These are phyloP conservation scores for Sarcophaga subvicina DNA, from an alignment of 2,888 invertebrate genomes.

Conservation along the genomic window DNA sequence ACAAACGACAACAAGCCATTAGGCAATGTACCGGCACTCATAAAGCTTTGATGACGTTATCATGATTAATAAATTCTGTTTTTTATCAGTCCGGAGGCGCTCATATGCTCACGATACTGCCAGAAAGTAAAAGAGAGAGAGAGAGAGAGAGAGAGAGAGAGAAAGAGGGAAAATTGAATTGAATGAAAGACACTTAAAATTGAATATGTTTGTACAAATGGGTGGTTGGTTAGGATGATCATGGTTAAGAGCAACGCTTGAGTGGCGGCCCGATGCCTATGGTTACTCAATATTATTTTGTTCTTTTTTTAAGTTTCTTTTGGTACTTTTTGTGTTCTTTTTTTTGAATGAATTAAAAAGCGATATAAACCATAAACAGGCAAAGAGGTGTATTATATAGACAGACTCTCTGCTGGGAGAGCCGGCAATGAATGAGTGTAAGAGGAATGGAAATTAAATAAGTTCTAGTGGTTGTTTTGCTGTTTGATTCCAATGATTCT, in stretches of 20 bases:
- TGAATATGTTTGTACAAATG: background rate
- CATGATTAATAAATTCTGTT: conserved; percentile 9
- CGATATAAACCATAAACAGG: conserved; percentile 8
- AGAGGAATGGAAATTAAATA: background rate
- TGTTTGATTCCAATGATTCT: conserved; percentile 20
- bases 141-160: background rate
- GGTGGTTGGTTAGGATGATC: conserved; percentile 9
- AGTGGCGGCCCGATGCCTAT: conserved; percentile 36
- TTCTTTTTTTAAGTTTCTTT: conserved; percentile 14
- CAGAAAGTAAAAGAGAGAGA: background rate
- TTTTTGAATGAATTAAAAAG: conserved; percentile 6
- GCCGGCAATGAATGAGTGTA: background rate
- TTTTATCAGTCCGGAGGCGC: conserved; percentile 31
- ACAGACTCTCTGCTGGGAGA: conserved; percentile 41
- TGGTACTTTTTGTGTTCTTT: background rate
- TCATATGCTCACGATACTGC: conserved; percentile 19
- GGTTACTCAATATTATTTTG: background rate
- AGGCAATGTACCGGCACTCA: background rate
- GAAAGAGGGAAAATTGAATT: background rate
- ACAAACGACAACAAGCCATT: background rate
- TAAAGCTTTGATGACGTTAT: conserved; percentile 53
- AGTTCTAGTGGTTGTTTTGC: conserved; percentile 1
- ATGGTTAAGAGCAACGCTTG: conserved; percentile 46
- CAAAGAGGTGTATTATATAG: conserved; percentile 34
- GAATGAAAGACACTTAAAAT: conserved; percentile 5